phyloP scores from a whole-genome alignment of 2,888 invertebrate genomes.

The Incurvaria masculella region DNA sequence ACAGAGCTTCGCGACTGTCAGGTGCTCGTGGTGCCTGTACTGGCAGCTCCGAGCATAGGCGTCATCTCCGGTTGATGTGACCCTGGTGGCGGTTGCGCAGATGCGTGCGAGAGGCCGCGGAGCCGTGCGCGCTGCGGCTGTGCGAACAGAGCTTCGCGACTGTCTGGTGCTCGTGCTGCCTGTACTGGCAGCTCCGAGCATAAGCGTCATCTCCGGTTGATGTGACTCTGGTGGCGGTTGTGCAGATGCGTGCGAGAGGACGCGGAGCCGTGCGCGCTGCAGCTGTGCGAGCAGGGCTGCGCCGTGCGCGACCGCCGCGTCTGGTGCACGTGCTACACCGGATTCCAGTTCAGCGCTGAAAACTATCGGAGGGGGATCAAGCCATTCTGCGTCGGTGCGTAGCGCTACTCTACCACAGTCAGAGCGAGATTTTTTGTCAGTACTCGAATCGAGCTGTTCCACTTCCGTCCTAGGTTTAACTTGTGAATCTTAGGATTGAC shows the following conservation, averaged over 20 bases:
- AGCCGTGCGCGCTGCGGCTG: constrained; percentile 60
- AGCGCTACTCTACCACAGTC: background rate
- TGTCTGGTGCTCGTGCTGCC: constrained; percentile 65
- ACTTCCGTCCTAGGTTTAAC: no score
- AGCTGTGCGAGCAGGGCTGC: constrained; percentile 65
- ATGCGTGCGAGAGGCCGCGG: constrained; percentile 57
- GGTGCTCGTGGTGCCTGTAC: no score
- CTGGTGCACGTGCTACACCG: constrained; percentile 63
- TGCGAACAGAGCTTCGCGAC: constrained; percentile 66
- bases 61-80: no score
- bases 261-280: constrained; percentile 61
- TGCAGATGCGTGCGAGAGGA: constrained; percentile 58
- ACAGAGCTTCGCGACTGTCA: no score
- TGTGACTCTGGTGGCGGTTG: no score
- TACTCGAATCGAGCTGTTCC: no score
- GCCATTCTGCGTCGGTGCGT: constrained; percentile 58
- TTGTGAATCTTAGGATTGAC: no score
- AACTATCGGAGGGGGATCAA: constrained; percentile 55
- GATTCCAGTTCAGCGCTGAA: constrained; percentile 58
- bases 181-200: no score
- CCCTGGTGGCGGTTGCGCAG: no score
- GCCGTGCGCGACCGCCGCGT: constrained; percentile 58
- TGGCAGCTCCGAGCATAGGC: no score
- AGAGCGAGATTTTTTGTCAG: no score
- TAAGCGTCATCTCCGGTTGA: no score